Conservation (phyloP, 2,888 invertebrate species). For the Catocala fraxini region DNA sequence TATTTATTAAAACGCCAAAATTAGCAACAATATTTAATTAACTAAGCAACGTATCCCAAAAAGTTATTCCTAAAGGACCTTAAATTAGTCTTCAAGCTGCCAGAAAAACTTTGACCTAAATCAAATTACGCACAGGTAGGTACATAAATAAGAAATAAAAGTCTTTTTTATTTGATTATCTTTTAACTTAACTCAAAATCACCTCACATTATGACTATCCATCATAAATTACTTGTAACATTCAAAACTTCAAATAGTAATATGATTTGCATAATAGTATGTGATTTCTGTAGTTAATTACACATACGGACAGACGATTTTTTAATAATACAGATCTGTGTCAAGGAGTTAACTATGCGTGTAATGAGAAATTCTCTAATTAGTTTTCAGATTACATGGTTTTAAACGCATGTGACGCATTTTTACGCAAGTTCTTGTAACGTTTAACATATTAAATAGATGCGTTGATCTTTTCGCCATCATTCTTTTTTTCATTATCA, state of each 20-base stretch:
- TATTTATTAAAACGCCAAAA: no score
- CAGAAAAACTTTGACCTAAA: no score
- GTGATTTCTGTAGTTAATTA: constrained; percentile 38
- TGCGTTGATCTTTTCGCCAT: no score
- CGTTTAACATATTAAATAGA: no score
- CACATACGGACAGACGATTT: constrained; percentile 28
- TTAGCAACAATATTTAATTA: no score
- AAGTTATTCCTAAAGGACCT: no score
- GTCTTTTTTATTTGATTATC: no score
- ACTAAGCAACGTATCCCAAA: no score
- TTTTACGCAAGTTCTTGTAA: neutral
- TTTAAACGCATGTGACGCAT: neutral
- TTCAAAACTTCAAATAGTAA: constrained; percentile 20
- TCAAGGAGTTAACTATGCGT: constrained; percentile 27
- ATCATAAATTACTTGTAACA: constrained; percentile 4
- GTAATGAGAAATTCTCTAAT: constrained; percentile 6
- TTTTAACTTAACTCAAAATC: neutral
- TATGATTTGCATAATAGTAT: constrained; percentile 42
- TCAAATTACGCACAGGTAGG: no score
- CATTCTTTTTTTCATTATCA: no score
- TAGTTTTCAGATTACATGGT: neutral
- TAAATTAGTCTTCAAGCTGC: no score
- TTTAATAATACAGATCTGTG: constrained; percentile 33
- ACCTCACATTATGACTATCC: neutral
- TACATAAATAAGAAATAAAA: no score